phyloP scores from a whole-genome alignment of 2,797 vertebrate genomes.

The Enteromius mattozi region DNA sequence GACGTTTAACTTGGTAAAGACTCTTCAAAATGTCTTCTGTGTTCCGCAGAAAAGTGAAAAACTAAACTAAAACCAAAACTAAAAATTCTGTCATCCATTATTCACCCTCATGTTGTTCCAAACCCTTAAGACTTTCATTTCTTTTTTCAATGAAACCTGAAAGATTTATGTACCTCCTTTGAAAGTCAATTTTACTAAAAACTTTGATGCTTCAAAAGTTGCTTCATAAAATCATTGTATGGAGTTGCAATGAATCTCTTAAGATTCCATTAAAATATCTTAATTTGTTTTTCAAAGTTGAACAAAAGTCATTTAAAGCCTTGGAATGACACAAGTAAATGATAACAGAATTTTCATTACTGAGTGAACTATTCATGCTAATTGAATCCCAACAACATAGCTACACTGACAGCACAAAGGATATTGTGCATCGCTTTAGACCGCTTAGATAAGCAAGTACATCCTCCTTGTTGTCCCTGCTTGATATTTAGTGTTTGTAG shows the following conservation, averaged over 20 bases:
- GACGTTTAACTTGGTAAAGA: background rate
- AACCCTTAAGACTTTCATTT: background rate
- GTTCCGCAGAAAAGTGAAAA: background rate
- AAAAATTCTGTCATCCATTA: background rate
- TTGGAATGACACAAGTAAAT: background rate
- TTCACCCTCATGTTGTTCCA: background rate
- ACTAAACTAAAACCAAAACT: background rate
- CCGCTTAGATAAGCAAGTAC: conserved; percentile 48
- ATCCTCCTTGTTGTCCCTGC: conserved; percentile 39
- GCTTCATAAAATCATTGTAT: background rate
- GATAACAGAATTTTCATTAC: background rate
- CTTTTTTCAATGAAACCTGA: background rate
- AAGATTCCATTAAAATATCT: background rate
- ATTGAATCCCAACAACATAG: background rate
- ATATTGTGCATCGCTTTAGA: background rate
- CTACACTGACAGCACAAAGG: conserved; percentile 11
- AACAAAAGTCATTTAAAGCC: background rate
- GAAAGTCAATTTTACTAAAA: background rate
- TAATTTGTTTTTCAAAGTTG: background rate
- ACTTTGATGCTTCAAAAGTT: background rate
- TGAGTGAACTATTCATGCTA: background rate
- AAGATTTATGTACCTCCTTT: background rate
- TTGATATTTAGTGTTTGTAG: conserved; percentile 36
- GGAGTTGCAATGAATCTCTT: background rate
- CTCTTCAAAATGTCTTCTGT: background rate